Evolutionary conservation across 2,113 vertebrate genomes (phyloP).

Genomic region (Dinomys branickii): DNA sequence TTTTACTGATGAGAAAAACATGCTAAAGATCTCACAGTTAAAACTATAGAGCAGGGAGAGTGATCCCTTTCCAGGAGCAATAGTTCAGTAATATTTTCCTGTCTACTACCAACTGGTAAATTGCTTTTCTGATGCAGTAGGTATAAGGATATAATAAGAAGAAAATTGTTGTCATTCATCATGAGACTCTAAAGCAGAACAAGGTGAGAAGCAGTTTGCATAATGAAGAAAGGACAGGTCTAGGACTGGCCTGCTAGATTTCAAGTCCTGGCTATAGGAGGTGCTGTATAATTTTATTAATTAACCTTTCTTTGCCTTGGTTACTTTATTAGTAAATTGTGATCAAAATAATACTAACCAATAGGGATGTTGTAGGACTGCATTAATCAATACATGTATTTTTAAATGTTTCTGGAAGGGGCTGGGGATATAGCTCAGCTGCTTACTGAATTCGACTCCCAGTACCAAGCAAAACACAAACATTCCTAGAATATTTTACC

Average conservation of each 20-base stretch:
- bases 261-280: neutral
- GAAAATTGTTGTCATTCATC: neutral
- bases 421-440: too few relatives aligned
- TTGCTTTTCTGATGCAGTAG: neutral
- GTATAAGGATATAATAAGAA: neutral
- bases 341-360: neutral
- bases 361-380: neutral
- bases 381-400: too few relatives aligned
- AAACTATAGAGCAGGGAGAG: neutral
- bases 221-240: neutral
- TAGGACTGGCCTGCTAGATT: neutral
- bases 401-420: too few relatives aligned
- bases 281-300: neutral
- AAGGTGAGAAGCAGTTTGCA: neutral
- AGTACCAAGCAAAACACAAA: too few relatives aligned
- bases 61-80: neutral
- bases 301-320: neutral
- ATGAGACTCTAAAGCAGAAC: neutral
- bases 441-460: too few relatives aligned
- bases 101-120: neutral
- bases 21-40: neutral
- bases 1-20: neutral
- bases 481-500: neutral
- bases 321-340: conserved; percentile 4
- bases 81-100: neutral